Conservation (phyloP, 2,113 vertebrate genomes). For the Colinus virginianus region DNA sequence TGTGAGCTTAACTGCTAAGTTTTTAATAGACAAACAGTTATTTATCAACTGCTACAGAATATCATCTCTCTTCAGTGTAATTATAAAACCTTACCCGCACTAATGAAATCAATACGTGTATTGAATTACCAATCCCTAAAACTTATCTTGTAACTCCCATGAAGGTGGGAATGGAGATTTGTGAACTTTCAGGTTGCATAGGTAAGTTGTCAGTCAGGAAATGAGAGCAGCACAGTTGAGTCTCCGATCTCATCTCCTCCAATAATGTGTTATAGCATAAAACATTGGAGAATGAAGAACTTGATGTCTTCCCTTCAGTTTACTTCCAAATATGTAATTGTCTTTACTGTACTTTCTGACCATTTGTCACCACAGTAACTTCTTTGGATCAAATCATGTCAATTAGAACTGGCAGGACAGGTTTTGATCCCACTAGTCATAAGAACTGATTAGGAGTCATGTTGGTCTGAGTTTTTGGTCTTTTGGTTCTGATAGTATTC, state of each 20-base stretch:
- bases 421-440: neutral
- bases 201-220: neutral
- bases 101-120: neutral
- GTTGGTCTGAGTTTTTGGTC: neutral
- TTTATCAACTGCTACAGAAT: neutral
- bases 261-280: neutral
- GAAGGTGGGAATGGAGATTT: neutral
- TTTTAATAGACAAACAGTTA: neutral
- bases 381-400: neutral
- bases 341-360: neutral
- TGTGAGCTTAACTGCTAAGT: neutral
- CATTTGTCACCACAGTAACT: neutral
- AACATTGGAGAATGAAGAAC: neutral
- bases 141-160: neutral
- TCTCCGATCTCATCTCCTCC: neutral
- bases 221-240: neutral
- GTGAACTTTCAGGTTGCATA: neutral
- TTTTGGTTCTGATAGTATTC: neutral
- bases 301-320: neutral
- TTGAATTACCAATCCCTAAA: neutral
- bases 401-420: neutral
- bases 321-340: neutral
- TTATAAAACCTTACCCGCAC: neutral
- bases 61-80: neutral
- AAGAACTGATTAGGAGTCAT: neutral